phyloP scores from a whole-genome alignment of 2,888 invertebrate genomes.

The Bedellia somnulentella region DNA sequence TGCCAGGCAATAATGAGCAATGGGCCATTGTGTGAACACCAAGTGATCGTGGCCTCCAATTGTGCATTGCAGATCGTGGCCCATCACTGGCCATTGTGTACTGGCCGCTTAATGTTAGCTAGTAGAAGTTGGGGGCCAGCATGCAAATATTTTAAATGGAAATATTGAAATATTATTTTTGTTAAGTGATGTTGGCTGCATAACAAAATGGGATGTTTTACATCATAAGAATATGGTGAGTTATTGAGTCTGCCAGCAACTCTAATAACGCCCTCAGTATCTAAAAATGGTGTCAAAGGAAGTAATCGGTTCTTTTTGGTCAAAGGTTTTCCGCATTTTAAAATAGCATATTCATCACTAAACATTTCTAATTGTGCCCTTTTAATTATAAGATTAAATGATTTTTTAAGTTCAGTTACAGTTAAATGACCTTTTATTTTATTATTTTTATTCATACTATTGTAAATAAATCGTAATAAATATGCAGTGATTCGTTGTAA shows the following conservation, averaged over 20 bases:
- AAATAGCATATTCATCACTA: slow-evolving; percentile 2
- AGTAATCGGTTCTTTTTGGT: neutral
- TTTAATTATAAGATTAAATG: neutral
- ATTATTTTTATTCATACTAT: neutral
- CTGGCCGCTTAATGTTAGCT: too few species aligned
- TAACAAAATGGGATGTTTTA: slow-evolving; percentile 8
- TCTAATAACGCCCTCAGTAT: neutral
- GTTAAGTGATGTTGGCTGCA: slow-evolving; percentile 8
- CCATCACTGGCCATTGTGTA: too few species aligned
- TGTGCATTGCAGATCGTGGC: too few species aligned
- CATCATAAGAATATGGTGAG: slow-evolving; percentile 6
- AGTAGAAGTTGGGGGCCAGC: slow-evolving; percentile 9
- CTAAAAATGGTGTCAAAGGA: slow-evolving; percentile 4
- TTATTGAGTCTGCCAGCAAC: slow-evolving; percentile 8
- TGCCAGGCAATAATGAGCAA: too few species aligned
- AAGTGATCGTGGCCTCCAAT: too few species aligned
- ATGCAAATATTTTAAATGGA: slow-evolving; percentile 8
- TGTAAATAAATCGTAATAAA: slow-evolving; percentile 2
- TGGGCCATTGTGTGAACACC: too few species aligned
- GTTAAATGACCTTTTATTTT: neutral
- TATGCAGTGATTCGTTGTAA: neutral
- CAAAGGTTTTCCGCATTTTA: neutral
- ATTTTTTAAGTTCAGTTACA: neutral
- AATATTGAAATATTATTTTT: slow-evolving; percentile 8
- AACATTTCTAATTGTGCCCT: neutral